These are phyloP conservation scores for Euthynnus affinis DNA, from an alignment of 2,797 vertebrate genomes.

Conservation along the genomic window DNA sequence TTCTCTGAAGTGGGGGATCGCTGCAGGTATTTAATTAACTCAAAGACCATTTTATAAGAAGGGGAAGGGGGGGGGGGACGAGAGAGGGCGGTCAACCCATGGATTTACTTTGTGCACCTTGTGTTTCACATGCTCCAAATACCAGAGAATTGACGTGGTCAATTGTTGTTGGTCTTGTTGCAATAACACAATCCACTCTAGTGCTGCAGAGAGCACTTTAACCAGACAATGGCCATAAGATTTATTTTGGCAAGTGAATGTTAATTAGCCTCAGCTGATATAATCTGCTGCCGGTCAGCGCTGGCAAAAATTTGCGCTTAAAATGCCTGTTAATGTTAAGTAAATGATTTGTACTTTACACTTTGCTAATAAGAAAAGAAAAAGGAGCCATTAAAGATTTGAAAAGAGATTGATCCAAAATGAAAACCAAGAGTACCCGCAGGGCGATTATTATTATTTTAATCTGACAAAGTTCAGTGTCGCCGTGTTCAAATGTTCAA, in stretches of 20 bases:
- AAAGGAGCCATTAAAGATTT: background rate
- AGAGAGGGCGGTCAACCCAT: too few species aligned
- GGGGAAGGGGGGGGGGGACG: too few species aligned
- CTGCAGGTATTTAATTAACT: too few species aligned
- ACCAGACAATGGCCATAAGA: background rate
- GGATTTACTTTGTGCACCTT: too few species aligned
- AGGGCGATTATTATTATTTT: background rate
- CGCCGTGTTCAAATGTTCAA: background rate
- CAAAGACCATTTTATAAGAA: too few species aligned
- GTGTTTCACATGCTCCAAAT: background rate
- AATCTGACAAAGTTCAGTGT: constrained; percentile 1
- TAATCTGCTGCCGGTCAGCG: too few species aligned
- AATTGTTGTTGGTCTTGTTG: background rate
- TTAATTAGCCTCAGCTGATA: background rate
- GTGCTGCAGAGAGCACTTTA: background rate
- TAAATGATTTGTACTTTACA: background rate
- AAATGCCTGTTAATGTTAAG: background rate
- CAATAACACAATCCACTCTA: background rate
- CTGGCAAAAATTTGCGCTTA: background rate
- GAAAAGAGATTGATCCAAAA: background rate
- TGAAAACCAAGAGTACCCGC: background rate
- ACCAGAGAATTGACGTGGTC: background rate
- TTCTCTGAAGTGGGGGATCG: too few species aligned
- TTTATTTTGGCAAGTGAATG: background rate
- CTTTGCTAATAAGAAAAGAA: background rate